Base-by-base conservation (phyloP, 1,140 invertebrate genomes). In the Diabrotica undecimpunctata region DNA sequence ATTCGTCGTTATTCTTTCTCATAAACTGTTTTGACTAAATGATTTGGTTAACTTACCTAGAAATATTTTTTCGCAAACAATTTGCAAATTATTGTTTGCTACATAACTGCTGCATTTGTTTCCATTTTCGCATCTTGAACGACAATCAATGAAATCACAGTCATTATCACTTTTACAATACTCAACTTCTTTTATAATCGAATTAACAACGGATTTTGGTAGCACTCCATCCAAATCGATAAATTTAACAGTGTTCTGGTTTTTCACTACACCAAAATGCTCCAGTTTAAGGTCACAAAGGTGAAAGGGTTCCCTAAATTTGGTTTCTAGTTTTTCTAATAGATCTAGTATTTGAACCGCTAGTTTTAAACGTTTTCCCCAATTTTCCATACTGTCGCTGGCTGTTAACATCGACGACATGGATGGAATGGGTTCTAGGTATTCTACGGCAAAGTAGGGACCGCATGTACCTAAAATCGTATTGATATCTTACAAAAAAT, bases 271-370 rank as follows among this genome's bases (percentile, higher is more conserved):
- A 5, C 87, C 88, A 77, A 90, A 90, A 73, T 90, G 85, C 52
- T 83, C 81, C 35, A 85, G 79, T 76, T 89, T 88, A 0, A 90
- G 79, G 76, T 89, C 86, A 76, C 88, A 90, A 4, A 90, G 73
- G 71, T 86, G 80, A 50, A 89, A 78, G 5, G 83, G 82, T 70
- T 88, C 81, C 7, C 80, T 77, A 64, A 86, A 83, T 55, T 77
- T 79, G 7, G 72, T 79, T 14, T 89, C 84, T 12, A 89, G 69
- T 59, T 83, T 81, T 36, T 85, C 80, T 5, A 88, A 70, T 11
- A 88, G 77, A 67, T 88, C 84, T 39, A 89, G 67, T 6, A 90
- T 83, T 74, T 85, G 80, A 3, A 87, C 74, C 2, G 86, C 83
- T 6, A 85, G 73, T 67, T 82, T 82, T 9, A 86, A 68, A 62